These are phyloP conservation scores for Suillia variegata DNA, from an alignment of 2,888 invertebrate genomes.

Conservation along the genomic window DNA sequence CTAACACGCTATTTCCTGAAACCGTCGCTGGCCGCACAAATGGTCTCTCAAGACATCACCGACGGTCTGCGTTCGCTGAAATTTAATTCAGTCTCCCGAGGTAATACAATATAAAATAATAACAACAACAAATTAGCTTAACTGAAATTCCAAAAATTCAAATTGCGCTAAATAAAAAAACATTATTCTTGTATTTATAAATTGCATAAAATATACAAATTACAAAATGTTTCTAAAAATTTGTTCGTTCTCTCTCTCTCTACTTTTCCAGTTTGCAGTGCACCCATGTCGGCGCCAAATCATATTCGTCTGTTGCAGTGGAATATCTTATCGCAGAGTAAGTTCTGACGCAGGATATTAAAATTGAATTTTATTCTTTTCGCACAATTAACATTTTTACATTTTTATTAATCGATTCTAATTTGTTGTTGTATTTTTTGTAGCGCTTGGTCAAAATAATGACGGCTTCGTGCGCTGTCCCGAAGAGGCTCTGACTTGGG, in stretches of 20 bases:
- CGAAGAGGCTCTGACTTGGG: slow-evolving; percentile 73
- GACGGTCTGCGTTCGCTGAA: slow-evolving; percentile 59
- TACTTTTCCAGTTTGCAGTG: slow-evolving; percentile 62
- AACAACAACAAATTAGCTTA: no score
- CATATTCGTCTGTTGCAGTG: slow-evolving; percentile 70
- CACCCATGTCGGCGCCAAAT: slow-evolving; percentile 61
- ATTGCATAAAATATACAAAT: slow-evolving; percentile 17
- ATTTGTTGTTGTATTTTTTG: slow-evolving; percentile 20
- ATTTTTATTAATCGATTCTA: slow-evolving; percentile 8
- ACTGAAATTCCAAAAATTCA: background rate
- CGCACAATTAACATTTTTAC: no score
- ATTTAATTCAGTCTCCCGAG: slow-evolving; percentile 63
- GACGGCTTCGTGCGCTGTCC: slow-evolving; percentile 77
- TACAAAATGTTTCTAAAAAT: background rate
- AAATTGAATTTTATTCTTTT: background rate
- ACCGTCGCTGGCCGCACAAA: slow-evolving; percentile 31
- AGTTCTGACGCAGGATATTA: slow-evolving; percentile 34
- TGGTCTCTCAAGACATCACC: slow-evolving; percentile 49
- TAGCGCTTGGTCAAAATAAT: slow-evolving; percentile 72
- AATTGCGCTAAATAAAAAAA: slow-evolving; percentile 12
- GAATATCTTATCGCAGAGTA: slow-evolving; percentile 76
- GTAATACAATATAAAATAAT: slow-evolving; percentile 41
- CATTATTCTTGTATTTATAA: slow-evolving; percentile 9
- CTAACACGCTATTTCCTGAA: slow-evolving; percentile 57
- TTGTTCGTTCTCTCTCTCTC: no score